Percentiles rank a stretch among this genome's conserved stretches.
These are phyloP conservation scores for Chaunax sp. DNA, from an alignment of 2,797 vertebrate genomes.

Conservation along the genomic window DNA sequence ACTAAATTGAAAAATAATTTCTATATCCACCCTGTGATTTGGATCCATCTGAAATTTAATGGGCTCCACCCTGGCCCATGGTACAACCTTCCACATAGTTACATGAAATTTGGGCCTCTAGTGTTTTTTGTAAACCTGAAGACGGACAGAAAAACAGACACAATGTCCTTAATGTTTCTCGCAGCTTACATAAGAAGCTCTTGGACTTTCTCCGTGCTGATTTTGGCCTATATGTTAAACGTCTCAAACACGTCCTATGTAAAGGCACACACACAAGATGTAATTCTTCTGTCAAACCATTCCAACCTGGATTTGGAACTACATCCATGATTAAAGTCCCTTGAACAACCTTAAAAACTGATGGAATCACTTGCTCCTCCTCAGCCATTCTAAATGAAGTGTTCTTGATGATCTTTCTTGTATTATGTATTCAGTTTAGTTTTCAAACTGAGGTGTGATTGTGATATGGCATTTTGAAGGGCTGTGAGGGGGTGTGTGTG, in stretches of 20 bases:
- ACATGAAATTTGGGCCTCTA: too few species aligned
- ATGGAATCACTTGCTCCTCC: constrained; percentile 22
- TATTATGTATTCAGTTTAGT: constrained; percentile 43
- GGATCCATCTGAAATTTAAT: too few species aligned
- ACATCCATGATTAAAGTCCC: constrained; percentile 6
- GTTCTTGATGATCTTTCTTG: constrained; percentile 37
- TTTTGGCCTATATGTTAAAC: not conserved
- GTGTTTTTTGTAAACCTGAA: too few species aligned
- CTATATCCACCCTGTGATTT: too few species aligned
- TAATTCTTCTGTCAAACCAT: not conserved
- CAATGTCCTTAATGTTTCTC: too few species aligned
- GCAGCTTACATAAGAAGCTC: not conserved
- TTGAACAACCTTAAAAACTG: constrained; percentile 19
- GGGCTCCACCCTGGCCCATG: too few species aligned
- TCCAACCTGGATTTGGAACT: constrained; percentile 8
- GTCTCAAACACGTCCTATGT: not conserved
- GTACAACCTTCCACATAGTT: too few species aligned
- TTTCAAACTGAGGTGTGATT: constrained; percentile 57
- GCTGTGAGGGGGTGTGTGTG: constrained; percentile 57
- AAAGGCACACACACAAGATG: not conserved
- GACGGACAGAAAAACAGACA: too few species aligned
- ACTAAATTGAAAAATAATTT: too few species aligned
- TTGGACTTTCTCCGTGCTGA: not conserved
- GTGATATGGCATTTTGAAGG: constrained; percentile 65
- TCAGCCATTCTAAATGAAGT: constrained; percentile 34